phyloP scores from a whole-genome alignment of 2,888 invertebrate genomes.

The Philereme vetulata region DNA sequence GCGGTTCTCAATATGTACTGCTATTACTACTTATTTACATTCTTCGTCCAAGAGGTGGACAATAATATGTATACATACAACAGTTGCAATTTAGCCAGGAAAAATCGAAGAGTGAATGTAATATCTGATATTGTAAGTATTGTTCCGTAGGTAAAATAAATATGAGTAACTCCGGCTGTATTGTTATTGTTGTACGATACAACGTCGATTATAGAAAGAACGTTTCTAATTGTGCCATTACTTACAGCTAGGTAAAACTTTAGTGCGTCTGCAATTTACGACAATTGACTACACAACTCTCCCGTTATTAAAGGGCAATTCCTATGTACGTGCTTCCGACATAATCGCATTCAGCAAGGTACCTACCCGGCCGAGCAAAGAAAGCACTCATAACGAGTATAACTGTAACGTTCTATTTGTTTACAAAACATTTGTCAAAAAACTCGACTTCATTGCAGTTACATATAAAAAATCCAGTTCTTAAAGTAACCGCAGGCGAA shows the following conservation, averaged over 20 bases:
- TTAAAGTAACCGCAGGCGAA: constrained; percentile 55
- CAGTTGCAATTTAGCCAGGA: no score
- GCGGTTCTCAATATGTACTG: background rate
- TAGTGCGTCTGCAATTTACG: constrained; percentile 75
- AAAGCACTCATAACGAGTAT: constrained; percentile 46
- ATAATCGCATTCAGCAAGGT: constrained; percentile 67
- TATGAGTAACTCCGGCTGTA: constrained; percentile 9
- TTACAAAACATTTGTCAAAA: constrained; percentile 48
- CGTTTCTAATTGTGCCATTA: constrained; percentile 73
- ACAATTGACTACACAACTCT: constrained; percentile 68
- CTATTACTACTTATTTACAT: no score
- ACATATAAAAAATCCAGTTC: constrained; percentile 43
- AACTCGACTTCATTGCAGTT: constrained; percentile 42
- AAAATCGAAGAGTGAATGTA: no score
- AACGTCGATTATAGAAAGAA: constrained; percentile 58
- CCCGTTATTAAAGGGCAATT: constrained; percentile 80
- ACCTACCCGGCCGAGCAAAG: constrained; percentile 52
- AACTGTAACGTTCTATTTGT: constrained; percentile 49
- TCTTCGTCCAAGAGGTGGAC: no score
- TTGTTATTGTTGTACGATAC: constrained; percentile 35
- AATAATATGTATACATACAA: no score
- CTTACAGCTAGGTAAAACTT: constrained; percentile 74
- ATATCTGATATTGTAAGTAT: no score
- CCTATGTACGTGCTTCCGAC: constrained; percentile 72
- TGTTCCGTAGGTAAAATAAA: background rate